A percentile compares a stretch with the other conserved stretches of the same genome.
phyloP scores from a whole-genome alignment of 2,888 invertebrate genomes.

The Tromatobia lineatoria region DNA sequence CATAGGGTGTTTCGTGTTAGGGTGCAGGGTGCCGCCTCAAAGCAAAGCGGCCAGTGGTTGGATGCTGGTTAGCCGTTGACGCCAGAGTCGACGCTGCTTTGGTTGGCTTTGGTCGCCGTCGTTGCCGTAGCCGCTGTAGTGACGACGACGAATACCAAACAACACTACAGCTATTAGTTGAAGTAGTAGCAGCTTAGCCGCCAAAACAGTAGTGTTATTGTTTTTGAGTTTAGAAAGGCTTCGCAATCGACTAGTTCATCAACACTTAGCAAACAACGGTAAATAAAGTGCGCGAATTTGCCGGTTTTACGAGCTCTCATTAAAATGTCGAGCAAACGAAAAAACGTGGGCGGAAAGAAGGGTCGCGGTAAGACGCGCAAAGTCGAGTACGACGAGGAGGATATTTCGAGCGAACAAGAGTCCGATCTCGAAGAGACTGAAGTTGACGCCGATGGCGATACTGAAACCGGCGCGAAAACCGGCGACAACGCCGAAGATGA shows the following conservation, averaged over 20 bases:
- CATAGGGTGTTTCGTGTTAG: constrained; percentile 3
- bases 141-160: constrained; percentile 34
- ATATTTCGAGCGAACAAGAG: constrained; percentile 84
- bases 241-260: neutral
- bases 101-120: too few species aligned
- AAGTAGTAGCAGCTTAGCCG: constrained; percentile 39
- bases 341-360: constrained; percentile 78
- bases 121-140: constrained; percentile 41
- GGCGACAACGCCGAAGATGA: constrained; percentile 82
- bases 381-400: constrained; percentile 84
- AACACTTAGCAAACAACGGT: neutral
- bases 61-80: constrained; percentile 54
- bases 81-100: too few species aligned
- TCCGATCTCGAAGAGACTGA: constrained; percentile 82
- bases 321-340: constrained; percentile 81
- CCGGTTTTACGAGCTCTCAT: neutral
- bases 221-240: constrained; percentile 29
- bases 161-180: constrained; percentile 29
- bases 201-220: constrained; percentile 50
- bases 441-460: constrained; percentile 70
- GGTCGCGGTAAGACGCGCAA: constrained; percentile 80
- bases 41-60: constrained; percentile 43
- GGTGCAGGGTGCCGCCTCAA: neutral
- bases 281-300: neutral
- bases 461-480: constrained; percentile 77